phyloP scores from a whole-genome alignment of 2,888 invertebrate genomes.

The Elmis aenea region DNA sequence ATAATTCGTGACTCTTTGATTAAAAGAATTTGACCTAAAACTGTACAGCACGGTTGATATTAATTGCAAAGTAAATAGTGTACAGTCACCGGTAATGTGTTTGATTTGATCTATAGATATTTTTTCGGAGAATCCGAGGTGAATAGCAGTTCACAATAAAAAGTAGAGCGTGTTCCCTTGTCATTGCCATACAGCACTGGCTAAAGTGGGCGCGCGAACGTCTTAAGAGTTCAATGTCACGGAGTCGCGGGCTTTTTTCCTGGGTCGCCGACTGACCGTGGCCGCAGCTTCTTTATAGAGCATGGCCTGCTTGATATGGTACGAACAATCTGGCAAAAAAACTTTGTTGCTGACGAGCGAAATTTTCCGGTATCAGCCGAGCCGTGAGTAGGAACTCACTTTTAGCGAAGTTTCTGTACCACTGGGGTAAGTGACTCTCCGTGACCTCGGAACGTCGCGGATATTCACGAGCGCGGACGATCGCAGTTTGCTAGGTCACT shows the following conservation, averaged over 20 bases:
- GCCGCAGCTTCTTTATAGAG: slow-evolving; percentile 27
- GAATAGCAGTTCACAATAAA: no score
- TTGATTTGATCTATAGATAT: no score
- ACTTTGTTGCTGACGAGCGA: slow-evolving; percentile 24
- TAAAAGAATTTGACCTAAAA: no score
- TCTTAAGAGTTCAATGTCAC: slow-evolving; percentile 25
- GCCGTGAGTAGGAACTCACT: slow-evolving; percentile 29
- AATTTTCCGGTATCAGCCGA: slow-evolving; percentile 30
- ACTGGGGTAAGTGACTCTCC: slow-evolving; percentile 61
- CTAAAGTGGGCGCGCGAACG: slow-evolving; percentile 12
- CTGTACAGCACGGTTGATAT: no score
- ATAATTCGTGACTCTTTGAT: no score
- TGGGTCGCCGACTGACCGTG: slow-evolving; percentile 42
- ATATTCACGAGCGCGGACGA: slow-evolving; percentile 32
- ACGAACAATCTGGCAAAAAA: slow-evolving; percentile 13
- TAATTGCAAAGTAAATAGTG: no score
- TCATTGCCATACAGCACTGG: slow-evolving; percentile 1
- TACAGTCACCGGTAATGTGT: no score
- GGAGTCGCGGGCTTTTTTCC: slow-evolving; percentile 24
- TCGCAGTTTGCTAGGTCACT: slow-evolving; percentile 41
- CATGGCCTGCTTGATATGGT: slow-evolving; percentile 23
- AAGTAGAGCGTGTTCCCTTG: slow-evolving; percentile 1
- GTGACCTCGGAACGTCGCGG: slow-evolving; percentile 52
- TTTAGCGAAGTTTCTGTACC: slow-evolving; percentile 44
- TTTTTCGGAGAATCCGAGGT: no score